Evolutionary conservation across 2,113 vertebrate species (phyloP).

Genomic region (Petrocephalus microphthalmus): DNA sequence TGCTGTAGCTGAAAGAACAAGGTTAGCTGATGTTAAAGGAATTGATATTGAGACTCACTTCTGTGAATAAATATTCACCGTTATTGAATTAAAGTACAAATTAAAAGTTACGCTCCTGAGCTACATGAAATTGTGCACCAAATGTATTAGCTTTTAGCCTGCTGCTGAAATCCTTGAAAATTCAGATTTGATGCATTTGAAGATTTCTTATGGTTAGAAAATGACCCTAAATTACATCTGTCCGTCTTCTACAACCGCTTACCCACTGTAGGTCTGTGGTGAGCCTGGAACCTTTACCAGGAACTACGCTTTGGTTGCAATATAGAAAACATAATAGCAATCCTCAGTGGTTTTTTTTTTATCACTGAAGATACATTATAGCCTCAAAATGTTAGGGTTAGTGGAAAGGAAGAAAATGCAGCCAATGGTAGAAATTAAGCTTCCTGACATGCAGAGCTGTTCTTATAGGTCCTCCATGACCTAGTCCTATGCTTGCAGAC

Average conservation of each 20-base stretch:
- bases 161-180: not conserved
- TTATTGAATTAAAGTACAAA: not conserved
- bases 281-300: not conserved
- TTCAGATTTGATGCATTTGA: not conserved
- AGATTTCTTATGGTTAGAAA: not conserved
- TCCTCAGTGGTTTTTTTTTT: constrained; percentile 18
- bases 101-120: not conserved
- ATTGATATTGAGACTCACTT: no score
- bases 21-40: constrained; percentile 32
- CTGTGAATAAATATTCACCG: not conserved
- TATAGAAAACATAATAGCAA: not conserved
- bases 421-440: constrained; percentile 47
- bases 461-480: not conserved
- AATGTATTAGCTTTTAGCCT: not conserved
- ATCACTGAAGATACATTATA: constrained; percentile 34
- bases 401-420: constrained; percentile 47
- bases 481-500: not conserved
- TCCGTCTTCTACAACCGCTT: not conserved
- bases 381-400: not conserved
- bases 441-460: constrained; percentile 28
- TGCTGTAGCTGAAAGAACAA: constrained; percentile 32
- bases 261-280: not conserved
- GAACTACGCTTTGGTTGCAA: not conserved
- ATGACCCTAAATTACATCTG: not conserved
- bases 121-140: not conserved